Base-by-base conservation (phyloP, 2,888 invertebrate species). In the Caradrina kadenii region DNA sequence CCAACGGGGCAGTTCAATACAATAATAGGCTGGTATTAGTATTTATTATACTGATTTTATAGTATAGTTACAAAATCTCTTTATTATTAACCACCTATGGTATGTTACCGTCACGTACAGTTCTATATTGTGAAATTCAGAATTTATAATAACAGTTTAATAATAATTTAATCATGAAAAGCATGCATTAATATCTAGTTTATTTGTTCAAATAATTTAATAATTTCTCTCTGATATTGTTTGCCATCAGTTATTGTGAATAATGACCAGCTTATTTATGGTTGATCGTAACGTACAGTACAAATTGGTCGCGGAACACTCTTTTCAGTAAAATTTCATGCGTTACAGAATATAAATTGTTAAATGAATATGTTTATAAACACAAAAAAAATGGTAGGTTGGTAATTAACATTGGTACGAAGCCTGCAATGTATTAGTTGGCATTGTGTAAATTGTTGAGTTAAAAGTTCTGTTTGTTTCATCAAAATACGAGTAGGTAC, bases 121-220 rank as follows among this genome's bases (percentile, higher is more conserved):
- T 17, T 17, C 15, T n/a, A n/a, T 49, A 42, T 54, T 22, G 11
- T 42, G 17, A 13, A 54, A 49, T 42, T 53, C 54, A 35, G 22
- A 60, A 60, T 35, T 45, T n/a, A 21, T 8, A n/a, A 42, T n/a
- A 26, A 11, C 21, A 2, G 50, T 74, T 69, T 42, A 35, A 22
- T 42, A 22, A 49, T 35, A 58, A 71, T 58, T 6, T 35, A 11
- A 26, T 22, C 17, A 45, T 5, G 11, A 42, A 7, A 45, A 55
- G 11, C 22, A 39, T 17, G 5, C 21, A n/a, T 21, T 56, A 52
- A 22, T 61, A 35, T 48, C 39, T 39, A 45, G 26, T 48, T 50
- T 56, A 72, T 78, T 48, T 61, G 19, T 72, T 22, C n/a, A 26
- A 39, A 50, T 78, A 48, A 45, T 17, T 78, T 45, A 60, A 60